Evolutionary conservation across 2,113 vertebrate species (phyloP).

Genomic region (Tyto alba): DNA sequence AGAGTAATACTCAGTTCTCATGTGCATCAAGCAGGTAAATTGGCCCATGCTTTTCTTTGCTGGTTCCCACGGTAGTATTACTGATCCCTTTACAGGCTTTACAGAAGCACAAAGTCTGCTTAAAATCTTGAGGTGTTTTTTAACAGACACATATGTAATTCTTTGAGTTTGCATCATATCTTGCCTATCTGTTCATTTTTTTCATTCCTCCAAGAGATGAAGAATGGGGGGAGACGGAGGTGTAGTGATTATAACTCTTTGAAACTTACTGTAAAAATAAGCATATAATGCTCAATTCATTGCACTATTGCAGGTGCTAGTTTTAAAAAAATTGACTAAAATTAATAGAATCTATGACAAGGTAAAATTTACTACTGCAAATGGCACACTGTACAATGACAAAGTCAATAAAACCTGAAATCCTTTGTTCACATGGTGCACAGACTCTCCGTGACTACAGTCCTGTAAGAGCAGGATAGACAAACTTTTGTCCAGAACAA

Average conservation of each 20-base stretch:
- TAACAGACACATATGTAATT: not conserved
- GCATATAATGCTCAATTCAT: not conserved
- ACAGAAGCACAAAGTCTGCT: not conserved
- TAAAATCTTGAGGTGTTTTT: not conserved
- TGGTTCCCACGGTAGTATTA: not conserved
- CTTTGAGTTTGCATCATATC: accelerated
- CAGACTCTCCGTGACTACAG: not conserved
- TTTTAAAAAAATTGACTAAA: not conserved
- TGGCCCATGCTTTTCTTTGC: not conserved
- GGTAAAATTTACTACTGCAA: not conserved
- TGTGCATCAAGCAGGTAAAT: not conserved
- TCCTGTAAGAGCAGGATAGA: not conserved
- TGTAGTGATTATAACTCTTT: not conserved
- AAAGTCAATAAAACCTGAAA: not conserved
- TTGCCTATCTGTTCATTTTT: not conserved
- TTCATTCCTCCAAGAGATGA: not conserved
- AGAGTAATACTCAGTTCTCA: not conserved
- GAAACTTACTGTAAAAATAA: not conserved
- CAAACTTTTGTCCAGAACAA: not conserved
- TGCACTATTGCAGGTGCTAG: not conserved
- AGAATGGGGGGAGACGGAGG: not conserved
- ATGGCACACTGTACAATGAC: not conserved
- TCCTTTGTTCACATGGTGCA: not conserved
- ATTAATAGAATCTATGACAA: not conserved
- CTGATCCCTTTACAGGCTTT: not conserved